A percentile compares a stretch with the other conserved stretches of the same genome.
Conservation (phyloP, 2,888 invertebrate genomes). For the Lymantria monacha region DNA sequence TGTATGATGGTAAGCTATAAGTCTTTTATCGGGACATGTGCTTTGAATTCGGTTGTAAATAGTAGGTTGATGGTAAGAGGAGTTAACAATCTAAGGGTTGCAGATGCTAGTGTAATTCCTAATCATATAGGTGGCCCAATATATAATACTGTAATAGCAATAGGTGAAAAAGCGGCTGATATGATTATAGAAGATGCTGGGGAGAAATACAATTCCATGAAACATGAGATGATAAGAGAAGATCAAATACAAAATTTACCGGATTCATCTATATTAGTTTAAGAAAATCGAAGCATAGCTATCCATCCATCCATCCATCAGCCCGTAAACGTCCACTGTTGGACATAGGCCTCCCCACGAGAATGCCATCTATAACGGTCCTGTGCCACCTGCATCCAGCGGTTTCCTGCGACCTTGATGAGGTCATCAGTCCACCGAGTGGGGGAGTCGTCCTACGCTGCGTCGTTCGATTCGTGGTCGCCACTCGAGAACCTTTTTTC, state of each 20-base stretch:
- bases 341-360: too few relatives aligned
- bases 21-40: constrained; percentile 86
- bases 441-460: too few relatives aligned
- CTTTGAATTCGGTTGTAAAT: constrained; percentile 89
- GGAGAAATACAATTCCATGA: constrained; percentile 1
- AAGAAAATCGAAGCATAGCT: neutral
- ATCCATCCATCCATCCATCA: too few relatives aligned
- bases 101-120: constrained; percentile 69
- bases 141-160: constrained; percentile 8
- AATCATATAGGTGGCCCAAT: neutral
- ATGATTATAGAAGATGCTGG: constrained; percentile 22
- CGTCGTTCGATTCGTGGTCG: too few relatives aligned
- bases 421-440: too few relatives aligned
- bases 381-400: too few relatives aligned
- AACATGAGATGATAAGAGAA: constrained; percentile 11
- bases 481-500: too few relatives aligned
- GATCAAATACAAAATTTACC: constrained; percentile 18
- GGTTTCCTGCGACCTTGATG: too few relatives aligned
- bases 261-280: neutral
- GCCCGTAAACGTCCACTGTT: too few relatives aligned
- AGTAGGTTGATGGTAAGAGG: constrained; percentile 63
- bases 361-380: too few relatives aligned
- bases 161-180: constrained; percentile 19
- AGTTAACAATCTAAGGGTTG: constrained; percentile 35
- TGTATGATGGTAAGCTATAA: constrained; percentile 83